A percentile compares a stretch with the other conserved stretches of the same genome.
These are phyloP conservation scores for Drosophila greeni DNA, from an alignment of 2,888 invertebrate species.

Conservation along the genomic window DNA sequence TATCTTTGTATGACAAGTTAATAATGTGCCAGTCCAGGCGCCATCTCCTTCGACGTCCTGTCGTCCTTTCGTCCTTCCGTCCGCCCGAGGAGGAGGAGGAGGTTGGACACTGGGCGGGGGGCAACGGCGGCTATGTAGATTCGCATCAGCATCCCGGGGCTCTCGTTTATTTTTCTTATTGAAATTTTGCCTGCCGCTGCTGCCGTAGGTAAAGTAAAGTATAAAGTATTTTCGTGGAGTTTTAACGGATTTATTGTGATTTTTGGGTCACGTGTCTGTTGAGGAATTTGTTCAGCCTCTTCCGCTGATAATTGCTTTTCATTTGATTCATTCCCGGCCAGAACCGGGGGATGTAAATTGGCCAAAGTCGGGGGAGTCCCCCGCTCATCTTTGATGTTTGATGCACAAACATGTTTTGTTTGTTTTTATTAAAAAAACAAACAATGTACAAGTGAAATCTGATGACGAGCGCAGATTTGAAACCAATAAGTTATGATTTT, in stretches of 20 bases:
- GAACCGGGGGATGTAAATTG: constrained; percentile 4
- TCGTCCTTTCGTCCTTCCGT: constrained; percentile 3
- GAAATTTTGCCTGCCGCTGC: constrained; percentile 46
- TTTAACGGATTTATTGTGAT: constrained; percentile 71
- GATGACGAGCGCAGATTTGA: not conserved
- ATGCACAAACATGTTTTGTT: constrained; percentile 13
- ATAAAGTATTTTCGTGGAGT: constrained; percentile 45
- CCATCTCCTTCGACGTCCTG: constrained; percentile 33
- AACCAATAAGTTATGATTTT: constrained; percentile 3
- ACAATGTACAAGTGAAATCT: not conserved
- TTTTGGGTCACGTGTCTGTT: constrained; percentile 66
- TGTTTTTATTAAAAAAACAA: constrained; percentile 6
- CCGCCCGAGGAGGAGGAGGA: not conserved
- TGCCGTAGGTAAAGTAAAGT: constrained; percentile 38
- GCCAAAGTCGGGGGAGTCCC: not conserved
- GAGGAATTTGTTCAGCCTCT: constrained; percentile 47
- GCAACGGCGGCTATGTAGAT: constrained; percentile 1
- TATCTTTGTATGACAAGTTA: constrained; percentile 76
- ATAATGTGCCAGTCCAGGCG: constrained; percentile 68
- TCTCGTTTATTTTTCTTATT: constrained; percentile 49
- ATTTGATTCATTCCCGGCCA: constrained; percentile 51
- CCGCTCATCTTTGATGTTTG: constrained; percentile 7
- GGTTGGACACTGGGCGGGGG: constrained; percentile 1
- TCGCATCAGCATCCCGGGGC: constrained; percentile 5
- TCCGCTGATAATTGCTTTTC: constrained; percentile 53